Base-by-base conservation (phyloP, 1,140 invertebrate genomes). In the Zaprionus taronus region DNA sequence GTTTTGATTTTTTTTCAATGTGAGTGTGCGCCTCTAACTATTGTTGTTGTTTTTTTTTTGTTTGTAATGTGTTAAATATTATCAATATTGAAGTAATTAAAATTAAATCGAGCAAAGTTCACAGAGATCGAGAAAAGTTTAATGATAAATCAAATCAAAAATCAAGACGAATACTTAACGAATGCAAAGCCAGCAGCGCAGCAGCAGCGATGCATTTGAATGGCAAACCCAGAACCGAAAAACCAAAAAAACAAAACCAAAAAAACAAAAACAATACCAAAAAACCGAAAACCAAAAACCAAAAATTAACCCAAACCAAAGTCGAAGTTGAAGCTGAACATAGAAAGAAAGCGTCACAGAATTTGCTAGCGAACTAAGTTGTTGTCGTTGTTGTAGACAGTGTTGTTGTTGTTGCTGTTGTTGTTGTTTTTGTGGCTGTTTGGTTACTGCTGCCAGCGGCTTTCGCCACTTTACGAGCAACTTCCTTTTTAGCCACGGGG, bases 381-480 rank as follows among this genome's bases (percentile, higher is more conserved):
- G 61, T 64, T 66, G 53, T 75, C 66, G 60, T 38, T 57, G 80
- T 78, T 75, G 63, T 66, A 31, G 41, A 22, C n/a, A 12, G 61
- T 75, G 47, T 64, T 76, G 36, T 26, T 63, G 22, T 44, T 82
- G 61, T 65, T 71, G 41, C 7, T 64, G 38, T 47, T 82, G 61
- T 65, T 71, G 26, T 15, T 64, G 47, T 55, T 58, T 36, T 34
- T 65, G 78, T 80, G 66, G 72, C 62, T 61, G 22, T 62, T 47
- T 61, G 62, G 31, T 24, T 58, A 56, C 17, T 61, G 55, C 60
- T 72, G 64, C 60, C 69, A 71, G 81, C 68, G 79, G 84, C 84
- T 87, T 87, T 87, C 84, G 84, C 84, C 84, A 89, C 84, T 89
- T 84, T 80, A 89, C 81, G 81, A 89, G 84, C 84, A 89, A 86